Evolutionary conservation across 1,140 invertebrate genomes (phyloP).

Genomic region (Heliconius hewitsoni): DNA sequence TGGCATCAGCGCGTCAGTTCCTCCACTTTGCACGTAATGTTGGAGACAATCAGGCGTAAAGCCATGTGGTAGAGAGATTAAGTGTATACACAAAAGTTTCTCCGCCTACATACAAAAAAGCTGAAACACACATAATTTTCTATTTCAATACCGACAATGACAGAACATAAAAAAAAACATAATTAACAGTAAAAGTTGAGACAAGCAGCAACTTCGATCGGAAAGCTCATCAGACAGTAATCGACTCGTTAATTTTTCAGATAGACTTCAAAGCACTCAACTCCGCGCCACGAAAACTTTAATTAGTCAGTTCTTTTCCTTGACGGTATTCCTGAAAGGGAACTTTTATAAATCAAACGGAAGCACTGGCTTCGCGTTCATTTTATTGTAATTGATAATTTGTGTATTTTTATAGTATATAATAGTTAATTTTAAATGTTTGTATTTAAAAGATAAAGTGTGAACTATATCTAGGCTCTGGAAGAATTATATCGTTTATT

Average conservation of each 20-base stretch:
- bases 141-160: background rate
- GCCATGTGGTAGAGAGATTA: background rate
- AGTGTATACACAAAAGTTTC: background rate
- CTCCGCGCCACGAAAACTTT: background rate
- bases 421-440: too few species aligned
- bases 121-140: background rate
- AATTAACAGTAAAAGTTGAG: background rate
- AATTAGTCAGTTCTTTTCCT: constrained; percentile 11
- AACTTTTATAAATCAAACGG: background rate
- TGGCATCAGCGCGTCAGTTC: too few species aligned
- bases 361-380: background rate
- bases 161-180: background rate
- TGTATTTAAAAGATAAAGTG: too few species aligned
- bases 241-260: constrained; percentile 16
- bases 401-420: too few species aligned
- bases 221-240: constrained; percentile 7
- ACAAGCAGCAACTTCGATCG: background rate
- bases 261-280: constrained; percentile 10
- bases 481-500: too few species aligned
- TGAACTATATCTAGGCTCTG: too few species aligned
- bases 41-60: background rate
- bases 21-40: too few species aligned
- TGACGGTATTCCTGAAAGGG: background rate
- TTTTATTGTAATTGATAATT: background rate
- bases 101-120: background rate